Evolutionary conservation across 2,888 invertebrate genomes (phyloP).

Genomic region (Cepaea hortensis): DNA sequence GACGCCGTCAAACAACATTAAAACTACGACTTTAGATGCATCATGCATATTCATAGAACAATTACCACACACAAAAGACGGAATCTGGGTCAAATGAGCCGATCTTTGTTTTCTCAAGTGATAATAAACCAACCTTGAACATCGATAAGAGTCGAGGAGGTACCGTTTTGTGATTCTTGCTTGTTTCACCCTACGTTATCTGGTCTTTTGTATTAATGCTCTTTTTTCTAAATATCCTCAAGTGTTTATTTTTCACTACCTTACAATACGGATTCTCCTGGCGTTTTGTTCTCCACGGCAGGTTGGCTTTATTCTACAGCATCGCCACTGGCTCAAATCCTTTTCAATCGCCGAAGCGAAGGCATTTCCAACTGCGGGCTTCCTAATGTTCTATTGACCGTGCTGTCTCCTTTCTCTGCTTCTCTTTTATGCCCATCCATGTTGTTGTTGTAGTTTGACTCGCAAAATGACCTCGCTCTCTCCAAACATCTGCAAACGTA

Average conservation of each 20-base stretch:
- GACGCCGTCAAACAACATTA: slow-evolving; percentile 4
- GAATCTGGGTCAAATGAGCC: slow-evolving; percentile 18
- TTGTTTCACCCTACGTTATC: slow-evolving; percentile 8
- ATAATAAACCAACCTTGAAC: slow-evolving; percentile 29
- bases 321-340: slow-evolving; percentile 3
- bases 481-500: not conserved
- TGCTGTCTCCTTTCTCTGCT: too few relatives aligned
- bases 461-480: not conserved
- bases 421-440: not conserved
- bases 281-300: not conserved
- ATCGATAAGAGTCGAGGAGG: not conserved
- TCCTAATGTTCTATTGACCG: slow-evolving; percentile 6
- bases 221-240: too few relatives aligned
- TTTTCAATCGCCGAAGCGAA: not conserved
- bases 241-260: too few relatives aligned
- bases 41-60: slow-evolving; percentile 38
- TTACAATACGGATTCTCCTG: too few relatives aligned
- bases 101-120: slow-evolving; percentile 13
- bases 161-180: not conserved
- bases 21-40: not conserved
- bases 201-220: not conserved
- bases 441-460: not conserved
- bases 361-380: slow-evolving; percentile 30
- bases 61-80: slow-evolving; percentile 28
- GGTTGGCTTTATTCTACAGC: not conserved